Percentiles rank a stretch among this genome's conserved stretches.
phyloP scores from a whole-genome alignment of 2,888 invertebrate species.

The Lithodes maja region DNA sequence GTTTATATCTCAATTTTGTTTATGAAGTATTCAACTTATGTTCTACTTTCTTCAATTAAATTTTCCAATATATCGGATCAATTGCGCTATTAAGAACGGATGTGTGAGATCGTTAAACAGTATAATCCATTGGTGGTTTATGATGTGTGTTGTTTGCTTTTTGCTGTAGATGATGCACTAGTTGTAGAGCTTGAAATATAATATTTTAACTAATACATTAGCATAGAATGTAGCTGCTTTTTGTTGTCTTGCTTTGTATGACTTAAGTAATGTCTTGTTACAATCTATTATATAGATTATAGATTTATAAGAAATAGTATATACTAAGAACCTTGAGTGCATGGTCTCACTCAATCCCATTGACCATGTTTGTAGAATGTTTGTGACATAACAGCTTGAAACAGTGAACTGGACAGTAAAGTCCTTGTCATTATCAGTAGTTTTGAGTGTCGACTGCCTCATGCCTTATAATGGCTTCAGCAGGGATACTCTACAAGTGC shows the following conservation, averaged over 20 bases:
- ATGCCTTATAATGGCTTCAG: slow-evolving; percentile 56
- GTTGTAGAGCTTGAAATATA: not conserved
- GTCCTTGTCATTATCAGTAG: slow-evolving; percentile 57
- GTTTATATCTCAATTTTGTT: no score
- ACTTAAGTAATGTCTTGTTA: not conserved
- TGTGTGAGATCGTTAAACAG: no score
- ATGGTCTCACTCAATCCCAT: slow-evolving; percentile 60
- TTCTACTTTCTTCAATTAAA: no score
- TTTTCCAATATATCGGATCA: no score
- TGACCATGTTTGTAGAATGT: slow-evolving; percentile 69
- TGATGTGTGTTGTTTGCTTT: not conserved
- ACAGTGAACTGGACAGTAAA: slow-evolving; percentile 59
- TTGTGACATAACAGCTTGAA: slow-evolving; percentile 70
- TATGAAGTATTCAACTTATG: no score
- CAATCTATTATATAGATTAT: not conserved
- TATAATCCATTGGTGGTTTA: not conserved
- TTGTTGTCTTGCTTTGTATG: not conserved
- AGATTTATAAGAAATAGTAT: slow-evolving; percentile 19
- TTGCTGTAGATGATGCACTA: slow-evolving; percentile 3
- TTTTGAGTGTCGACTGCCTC: slow-evolving; percentile 55
- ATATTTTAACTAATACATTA: not conserved
- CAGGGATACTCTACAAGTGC: slow-evolving; percentile 61
- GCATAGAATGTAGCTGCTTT: slow-evolving; percentile 2
- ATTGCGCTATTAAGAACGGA: no score
- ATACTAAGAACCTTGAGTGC: slow-evolving; percentile 49